These are phyloP conservation scores for Phaonia tiefii DNA, from an alignment of 2,888 invertebrate species.

Conservation along the genomic window DNA sequence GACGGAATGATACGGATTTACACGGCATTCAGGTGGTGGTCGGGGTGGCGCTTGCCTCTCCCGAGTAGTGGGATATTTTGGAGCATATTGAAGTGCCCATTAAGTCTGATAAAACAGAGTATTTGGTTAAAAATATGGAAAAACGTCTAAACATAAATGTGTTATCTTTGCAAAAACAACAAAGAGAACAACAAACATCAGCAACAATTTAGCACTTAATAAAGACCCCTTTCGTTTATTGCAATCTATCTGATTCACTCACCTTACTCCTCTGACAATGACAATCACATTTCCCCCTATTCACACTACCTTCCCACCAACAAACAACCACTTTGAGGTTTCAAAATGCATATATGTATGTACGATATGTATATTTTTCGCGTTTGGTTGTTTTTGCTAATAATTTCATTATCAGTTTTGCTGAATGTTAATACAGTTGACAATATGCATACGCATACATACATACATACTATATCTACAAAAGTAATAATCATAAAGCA, in stretches of 20 bases:
- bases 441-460: too few relatives aligned
- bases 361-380: too few relatives aligned
- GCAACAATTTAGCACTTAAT: background rate
- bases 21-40: background rate
- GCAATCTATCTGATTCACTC: background rate
- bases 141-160: background rate
- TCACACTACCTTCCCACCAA: background rate
- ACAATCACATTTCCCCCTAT: background rate
- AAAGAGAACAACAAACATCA: conserved; percentile 17
- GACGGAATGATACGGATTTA: background rate
- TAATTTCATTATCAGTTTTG: conserved; percentile 21
- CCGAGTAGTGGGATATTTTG: background rate
- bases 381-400: conserved; percentile 18
- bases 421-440: conserved; percentile 31
- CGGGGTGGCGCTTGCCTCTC: background rate
- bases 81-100: background rate
- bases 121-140: background rate
- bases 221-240: background rate
- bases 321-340: conserved; percentile 17
- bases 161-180: conserved; percentile 6
- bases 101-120: background rate
- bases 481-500: conserved; percentile 32
- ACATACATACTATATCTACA: conserved; percentile 31
- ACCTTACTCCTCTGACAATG: conserved; percentile 1
- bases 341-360: too few relatives aligned